Conservation (phyloP, 2,113 vertebrate genomes). For the Phycodurus eques region DNA sequence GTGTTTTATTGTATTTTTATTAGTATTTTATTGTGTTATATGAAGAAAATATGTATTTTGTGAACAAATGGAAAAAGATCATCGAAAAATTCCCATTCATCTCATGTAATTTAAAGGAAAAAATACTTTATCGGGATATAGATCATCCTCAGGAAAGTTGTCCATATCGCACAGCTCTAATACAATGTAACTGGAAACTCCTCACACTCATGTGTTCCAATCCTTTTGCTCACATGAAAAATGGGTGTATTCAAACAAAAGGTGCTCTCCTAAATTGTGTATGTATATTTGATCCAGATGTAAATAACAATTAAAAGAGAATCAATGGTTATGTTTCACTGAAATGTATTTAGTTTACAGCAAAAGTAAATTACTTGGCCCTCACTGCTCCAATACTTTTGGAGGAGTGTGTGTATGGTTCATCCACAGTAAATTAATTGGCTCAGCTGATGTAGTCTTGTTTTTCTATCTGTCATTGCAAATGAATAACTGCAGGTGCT, state of each 20-base stretch:
- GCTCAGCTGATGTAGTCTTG: constrained; percentile 34
- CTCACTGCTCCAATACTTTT: background rate
- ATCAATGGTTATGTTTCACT: background rate
- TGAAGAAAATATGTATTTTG: too few relatives aligned
- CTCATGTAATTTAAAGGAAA: too few relatives aligned
- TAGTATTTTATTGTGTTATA: too few relatives aligned
- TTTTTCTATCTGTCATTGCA: constrained; percentile 31
- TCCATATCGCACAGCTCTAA: too few relatives aligned
- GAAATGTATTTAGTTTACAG: background rate
- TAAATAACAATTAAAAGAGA: background rate
- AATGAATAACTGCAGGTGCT: constrained; percentile 32
- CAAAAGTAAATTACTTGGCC: background rate
- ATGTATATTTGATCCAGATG: background rate
- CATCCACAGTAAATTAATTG: constrained; percentile 31
- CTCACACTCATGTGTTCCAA: background rate
- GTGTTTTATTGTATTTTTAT: too few relatives aligned
- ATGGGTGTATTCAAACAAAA: background rate
- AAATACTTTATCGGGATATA: too few relatives aligned
- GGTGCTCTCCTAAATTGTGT: background rate
- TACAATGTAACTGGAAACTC: background rate
- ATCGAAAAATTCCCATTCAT: too few relatives aligned
- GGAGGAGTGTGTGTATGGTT: constrained; percentile 17
- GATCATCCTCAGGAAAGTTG: too few relatives aligned
- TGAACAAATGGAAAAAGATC: too few relatives aligned
- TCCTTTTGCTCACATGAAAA: background rate